A percentile compares a stretch with the other conserved stretches of the same genome.
These are phyloP conservation scores for Mythimna loreyi DNA, from an alignment of 2,888 invertebrate species.

Conservation along the genomic window DNA sequence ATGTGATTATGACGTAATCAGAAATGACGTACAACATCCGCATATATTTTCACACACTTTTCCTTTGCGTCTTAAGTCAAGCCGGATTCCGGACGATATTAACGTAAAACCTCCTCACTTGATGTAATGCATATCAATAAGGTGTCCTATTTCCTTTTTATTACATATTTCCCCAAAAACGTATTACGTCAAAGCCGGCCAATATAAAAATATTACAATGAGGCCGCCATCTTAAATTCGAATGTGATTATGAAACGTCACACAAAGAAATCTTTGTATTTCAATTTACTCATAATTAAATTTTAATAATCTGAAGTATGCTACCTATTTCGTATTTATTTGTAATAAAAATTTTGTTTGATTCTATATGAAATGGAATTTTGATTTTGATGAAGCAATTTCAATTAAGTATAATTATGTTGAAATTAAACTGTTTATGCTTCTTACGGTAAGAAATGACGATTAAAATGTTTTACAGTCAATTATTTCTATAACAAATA, in stretches of 20 bases:
- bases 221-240: conserved; percentile 31
- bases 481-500: too few species aligned
- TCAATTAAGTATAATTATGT: not conserved
- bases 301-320: not conserved
- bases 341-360: not conserved
- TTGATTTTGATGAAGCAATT: not conserved
- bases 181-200: conserved; percentile 33
- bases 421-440: not conserved
- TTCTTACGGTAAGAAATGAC: not conserved
- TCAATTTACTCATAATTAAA: conserved; percentile 9
- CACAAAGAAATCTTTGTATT: conserved; percentile 13
- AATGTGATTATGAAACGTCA: conserved; percentile 17
- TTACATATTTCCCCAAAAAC: conserved; percentile 31
- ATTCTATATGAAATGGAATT: conserved; percentile 9
- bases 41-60: conserved; percentile 3
- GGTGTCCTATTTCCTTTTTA: conserved; percentile 41
- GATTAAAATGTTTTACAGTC: not conserved
- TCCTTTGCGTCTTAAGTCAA: conserved; percentile 1
- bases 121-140: conserved; percentile 60
- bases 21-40: not conserved
- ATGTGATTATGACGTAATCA: not conserved
- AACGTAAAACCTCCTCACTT: conserved; percentile 26
- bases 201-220: conserved; percentile 51
- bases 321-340: not conserved
- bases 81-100: conserved; percentile 29